A percentile compares a stretch with the other conserved stretches of the same genome.
phyloP scores from a whole-genome alignment of 2,888 invertebrate genomes.

The Eudemis profundana region DNA sequence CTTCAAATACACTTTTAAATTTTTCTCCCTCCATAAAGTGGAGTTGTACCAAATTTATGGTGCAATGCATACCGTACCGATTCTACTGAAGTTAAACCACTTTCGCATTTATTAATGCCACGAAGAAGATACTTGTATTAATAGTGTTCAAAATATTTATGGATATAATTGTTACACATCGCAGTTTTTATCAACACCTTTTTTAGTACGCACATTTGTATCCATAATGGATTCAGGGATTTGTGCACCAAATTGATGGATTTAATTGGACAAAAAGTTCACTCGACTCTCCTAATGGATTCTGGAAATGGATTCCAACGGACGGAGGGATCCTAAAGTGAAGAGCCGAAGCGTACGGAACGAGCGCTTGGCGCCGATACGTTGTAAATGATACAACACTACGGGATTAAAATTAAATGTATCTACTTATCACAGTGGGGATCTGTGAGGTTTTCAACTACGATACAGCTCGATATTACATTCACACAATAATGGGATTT shows the following conservation, averaged over 20 bases:
- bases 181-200: no score
- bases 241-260: no score
- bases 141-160: no score
- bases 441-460: conserved; percentile 69
- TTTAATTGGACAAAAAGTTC: not conserved
- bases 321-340: not conserved
- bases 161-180: no score
- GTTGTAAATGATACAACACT: conserved; percentile 53
- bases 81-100: no score
- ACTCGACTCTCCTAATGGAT: not conserved
- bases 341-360: conserved; percentile 1
- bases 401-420: conserved; percentile 63
- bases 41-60: no score
- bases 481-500: not conserved
- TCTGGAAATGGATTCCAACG: not conserved
- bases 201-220: not conserved
- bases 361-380: conserved; percentile 56
- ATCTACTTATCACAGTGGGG: conserved; percentile 73
- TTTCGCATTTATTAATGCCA: no score
- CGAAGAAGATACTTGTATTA: no score
- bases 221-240: not conserved
- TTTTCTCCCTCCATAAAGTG: no score
- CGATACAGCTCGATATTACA: conserved; percentile 14
- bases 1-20: no score
- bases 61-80: no score